Evolutionary conservation across 1,140 invertebrate genomes (phyloP), one percentile per base, ranked within the genome.

Genomic region (Drosophila orena): DNA sequence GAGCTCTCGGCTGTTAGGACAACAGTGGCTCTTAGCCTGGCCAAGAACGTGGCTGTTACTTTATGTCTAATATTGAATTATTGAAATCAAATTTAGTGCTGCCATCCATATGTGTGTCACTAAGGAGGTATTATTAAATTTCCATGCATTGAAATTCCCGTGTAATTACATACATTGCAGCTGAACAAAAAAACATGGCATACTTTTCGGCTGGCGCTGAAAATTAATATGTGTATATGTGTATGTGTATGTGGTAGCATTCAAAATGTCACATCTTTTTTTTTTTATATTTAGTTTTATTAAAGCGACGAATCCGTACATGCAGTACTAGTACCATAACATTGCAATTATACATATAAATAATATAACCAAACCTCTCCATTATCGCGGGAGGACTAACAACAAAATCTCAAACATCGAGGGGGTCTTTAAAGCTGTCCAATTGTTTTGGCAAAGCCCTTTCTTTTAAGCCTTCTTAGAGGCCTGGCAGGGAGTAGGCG

Each of bases 61-160:
- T 17, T 17, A 12, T 20, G 62, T 43, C 52, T 71, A 40, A 37
- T 71, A 71, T 70, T 71, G 34, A 57, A 57, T 71, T 71, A 71
- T 70, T 38, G 68, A 71, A 71, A 71, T 57, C 37, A 47, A 71
- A 71, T 70, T 71, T 71, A 71, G 52, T 37, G 50, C 42, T 37
- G 7, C 50, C 42, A 8, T 24, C 40, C 66, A 38, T 46, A 69
- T 70, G 42, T 57, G 65, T 34, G 15, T 10, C 35, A 8, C 24
- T 22, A 7, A 42, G 35, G 34, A 56, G 24, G 37, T 44, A 35
- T 65, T 68, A 68, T 65, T 68, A n/a, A 38, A 52, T 65, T 65
- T 52, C 37, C 37, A 15, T 42, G 30, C 5, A 24, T 17, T 15
- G 20, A 58, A 58, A 34, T 58, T 20, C 27, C 42, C 30, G 15